These are phyloP conservation scores for Helicoverpa assulta DNA, from an alignment of 2,888 invertebrate species.

Conservation along the genomic window DNA sequence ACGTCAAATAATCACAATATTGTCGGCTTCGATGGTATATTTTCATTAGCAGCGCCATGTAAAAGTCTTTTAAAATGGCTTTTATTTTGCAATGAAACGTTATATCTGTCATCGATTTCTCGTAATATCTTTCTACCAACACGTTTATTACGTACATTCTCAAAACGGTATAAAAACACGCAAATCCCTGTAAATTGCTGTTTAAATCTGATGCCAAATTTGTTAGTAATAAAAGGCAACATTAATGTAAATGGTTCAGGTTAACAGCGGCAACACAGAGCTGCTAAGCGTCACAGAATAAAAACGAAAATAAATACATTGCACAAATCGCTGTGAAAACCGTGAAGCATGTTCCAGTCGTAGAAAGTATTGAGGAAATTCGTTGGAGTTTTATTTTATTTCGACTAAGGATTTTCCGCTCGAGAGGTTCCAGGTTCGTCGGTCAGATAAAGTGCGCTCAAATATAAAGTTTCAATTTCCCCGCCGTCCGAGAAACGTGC, in stretches of 20 bases:
- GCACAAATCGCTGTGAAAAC: slow-evolving; percentile 73
- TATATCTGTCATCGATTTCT: slow-evolving; percentile 37
- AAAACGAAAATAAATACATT: slow-evolving; percentile 65
- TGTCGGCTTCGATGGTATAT: slow-evolving; percentile 52
- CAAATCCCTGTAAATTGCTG: slow-evolving; percentile 38
- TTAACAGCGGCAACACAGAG: slow-evolving; percentile 34
- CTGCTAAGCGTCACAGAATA: slow-evolving; percentile 49
- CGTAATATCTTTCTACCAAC: background rate
- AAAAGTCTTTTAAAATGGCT: slow-evolving; percentile 45
- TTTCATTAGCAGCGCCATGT: slow-evolving; percentile 49
- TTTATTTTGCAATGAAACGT: slow-evolving; percentile 40
- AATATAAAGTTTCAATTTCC: slow-evolving; percentile 89
- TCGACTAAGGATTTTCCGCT: slow-evolving; percentile 80
- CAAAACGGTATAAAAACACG: slow-evolving; percentile 34
- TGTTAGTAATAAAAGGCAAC: slow-evolving; percentile 48
- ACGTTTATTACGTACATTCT: slow-evolving; percentile 9
- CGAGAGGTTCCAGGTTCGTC: slow-evolving; percentile 78
- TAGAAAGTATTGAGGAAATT: slow-evolving; percentile 77
- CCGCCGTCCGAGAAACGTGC: slow-evolving; percentile 79
- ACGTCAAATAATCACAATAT: slow-evolving; percentile 60
- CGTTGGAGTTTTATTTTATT: slow-evolving; percentile 82
- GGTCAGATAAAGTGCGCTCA: slow-evolving; percentile 87
- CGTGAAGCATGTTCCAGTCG: slow-evolving; percentile 71
- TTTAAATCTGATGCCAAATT: slow-evolving; percentile 52
- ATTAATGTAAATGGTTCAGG: slow-evolving; percentile 40